Evolutionary conservation across 2,113 vertebrate species (phyloP).

Genomic region (Emydocephalus ijimae): DNA sequence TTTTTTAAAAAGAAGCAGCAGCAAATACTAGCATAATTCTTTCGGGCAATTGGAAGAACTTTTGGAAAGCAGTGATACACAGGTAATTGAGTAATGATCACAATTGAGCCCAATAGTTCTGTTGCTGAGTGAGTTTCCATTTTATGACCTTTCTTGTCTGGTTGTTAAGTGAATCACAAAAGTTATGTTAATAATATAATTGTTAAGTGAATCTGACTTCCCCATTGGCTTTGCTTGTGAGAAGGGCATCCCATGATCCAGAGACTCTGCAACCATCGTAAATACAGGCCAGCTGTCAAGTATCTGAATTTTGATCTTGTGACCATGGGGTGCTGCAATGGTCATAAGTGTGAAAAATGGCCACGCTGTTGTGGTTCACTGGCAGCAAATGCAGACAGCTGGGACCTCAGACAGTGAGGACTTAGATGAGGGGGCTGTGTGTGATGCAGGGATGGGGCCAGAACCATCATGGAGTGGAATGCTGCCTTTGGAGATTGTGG

Average conservation of each 20-base stretch:
- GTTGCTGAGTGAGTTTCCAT: neutral
- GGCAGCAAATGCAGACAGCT: too few species aligned
- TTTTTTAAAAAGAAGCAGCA: neutral
- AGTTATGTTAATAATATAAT: too few species aligned
- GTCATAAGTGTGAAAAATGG: neutral
- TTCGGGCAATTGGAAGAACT: neutral
- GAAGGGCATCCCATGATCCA: neutral
- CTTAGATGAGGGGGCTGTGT: too few species aligned
- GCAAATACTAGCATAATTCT: neutral
- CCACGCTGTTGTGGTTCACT: too few species aligned
- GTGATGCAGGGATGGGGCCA: too few species aligned
- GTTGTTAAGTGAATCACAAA: neutral
- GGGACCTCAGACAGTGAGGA: too few species aligned
- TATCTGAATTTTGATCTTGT: neutral
- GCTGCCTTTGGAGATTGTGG: too few species aligned
- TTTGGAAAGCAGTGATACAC: neutral
- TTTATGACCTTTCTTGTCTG: too few species aligned
- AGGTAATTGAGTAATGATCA: fast-evolving
- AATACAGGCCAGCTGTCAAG: neutral
- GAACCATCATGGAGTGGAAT: too few species aligned
- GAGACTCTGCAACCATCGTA: neutral
- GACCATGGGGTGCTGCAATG: too few species aligned
- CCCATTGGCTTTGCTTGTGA: neutral
- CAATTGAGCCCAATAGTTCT: neutral
- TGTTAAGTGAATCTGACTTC: neutral